Evolutionary conservation across 2,797 vertebrate genomes (phyloP).

Genomic region (Gorsachius magnificus): DNA sequence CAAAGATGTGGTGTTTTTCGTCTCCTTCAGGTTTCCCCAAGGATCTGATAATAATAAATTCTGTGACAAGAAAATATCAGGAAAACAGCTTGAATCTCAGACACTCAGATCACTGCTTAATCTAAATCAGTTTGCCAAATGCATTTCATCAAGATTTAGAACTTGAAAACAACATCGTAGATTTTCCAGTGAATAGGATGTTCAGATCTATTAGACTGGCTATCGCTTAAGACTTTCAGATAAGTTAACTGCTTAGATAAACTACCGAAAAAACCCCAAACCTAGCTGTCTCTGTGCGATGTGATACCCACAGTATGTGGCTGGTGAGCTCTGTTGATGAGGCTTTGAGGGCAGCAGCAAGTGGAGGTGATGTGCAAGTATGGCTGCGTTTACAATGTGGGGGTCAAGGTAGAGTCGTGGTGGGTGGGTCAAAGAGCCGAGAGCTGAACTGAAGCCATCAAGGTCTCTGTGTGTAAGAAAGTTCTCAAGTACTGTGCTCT

Average conservation of each 20-base stretch:
- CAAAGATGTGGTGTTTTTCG: background rate
- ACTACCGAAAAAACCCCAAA: background rate
- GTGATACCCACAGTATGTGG: fast-evolving
- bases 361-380: background rate
- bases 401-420: background rate
- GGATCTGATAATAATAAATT: background rate
- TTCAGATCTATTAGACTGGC: background rate
- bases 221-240: background rate
- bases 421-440: background rate
- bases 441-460: background rate
- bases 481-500: background rate
- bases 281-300: background rate
- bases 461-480: background rate
- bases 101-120: background rate
- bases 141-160: background rate
- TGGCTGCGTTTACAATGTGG: background rate
- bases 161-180: background rate
- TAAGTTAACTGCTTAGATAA: background rate
- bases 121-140: background rate
- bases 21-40: background rate
- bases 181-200: background rate
- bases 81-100: background rate
- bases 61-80: background rate
- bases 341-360: background rate
- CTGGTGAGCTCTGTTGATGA: background rate